Conservation (phyloP, 2,113 vertebrate species). For the Phyllostomus hastatus region DNA sequence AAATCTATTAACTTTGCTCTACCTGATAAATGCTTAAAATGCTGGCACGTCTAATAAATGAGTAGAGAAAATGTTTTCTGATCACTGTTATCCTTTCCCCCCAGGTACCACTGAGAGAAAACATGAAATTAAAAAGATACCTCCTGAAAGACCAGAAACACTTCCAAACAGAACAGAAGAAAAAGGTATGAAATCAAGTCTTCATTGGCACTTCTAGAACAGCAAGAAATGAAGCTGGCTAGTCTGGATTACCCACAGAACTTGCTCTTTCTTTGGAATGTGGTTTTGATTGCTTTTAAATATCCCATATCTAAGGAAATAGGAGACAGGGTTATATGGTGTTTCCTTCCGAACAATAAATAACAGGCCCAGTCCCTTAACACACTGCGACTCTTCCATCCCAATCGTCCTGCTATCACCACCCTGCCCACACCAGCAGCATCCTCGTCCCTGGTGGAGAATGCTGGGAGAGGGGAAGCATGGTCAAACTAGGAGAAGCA, state of each 20-base stretch:
- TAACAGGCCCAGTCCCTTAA: not conserved
- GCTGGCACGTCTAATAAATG: not conserved
- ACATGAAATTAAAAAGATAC: constrained; percentile 92
- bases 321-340: not conserved
- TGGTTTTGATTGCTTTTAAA: constrained; percentile 36
- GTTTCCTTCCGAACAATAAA: not conserved
- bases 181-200: constrained; percentile 87
- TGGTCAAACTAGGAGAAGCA: not conserved
- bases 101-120: constrained; percentile 89
- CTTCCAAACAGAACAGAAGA: constrained; percentile 92
- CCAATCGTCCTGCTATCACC: not conserved
- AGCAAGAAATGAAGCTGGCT: not conserved
- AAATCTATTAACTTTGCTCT: constrained; percentile 19
- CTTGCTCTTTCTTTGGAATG: constrained; percentile 36
- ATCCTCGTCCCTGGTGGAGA: not conserved
- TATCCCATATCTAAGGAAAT: constrained; percentile 21
- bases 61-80: constrained; percentile 27
- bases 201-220: constrained; percentile 27
- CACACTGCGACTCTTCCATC: not conserved
- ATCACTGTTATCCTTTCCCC: constrained; percentile 50
- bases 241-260: not conserved
- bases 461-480: not conserved
- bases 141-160: constrained; percentile 95
- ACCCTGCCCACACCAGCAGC: not conserved
- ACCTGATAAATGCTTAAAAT: constrained; percentile 48